Base-by-base conservation (phyloP, 2,888 invertebrate genomes). In the Hofmannophila pseudospretella region DNA sequence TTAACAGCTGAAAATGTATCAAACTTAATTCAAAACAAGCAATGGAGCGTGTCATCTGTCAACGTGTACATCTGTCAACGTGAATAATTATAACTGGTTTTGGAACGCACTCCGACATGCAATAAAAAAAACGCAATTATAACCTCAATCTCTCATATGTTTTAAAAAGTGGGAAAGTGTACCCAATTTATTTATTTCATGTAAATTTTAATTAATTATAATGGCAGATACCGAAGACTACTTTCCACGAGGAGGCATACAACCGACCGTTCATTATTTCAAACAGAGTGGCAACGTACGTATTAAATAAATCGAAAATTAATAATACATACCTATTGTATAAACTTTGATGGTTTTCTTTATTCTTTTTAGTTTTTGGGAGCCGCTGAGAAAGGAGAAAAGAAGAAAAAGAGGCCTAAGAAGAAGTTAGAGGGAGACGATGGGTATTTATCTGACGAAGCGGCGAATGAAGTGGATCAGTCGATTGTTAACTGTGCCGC, bases 201-300 rank as follows among this genome's bases (percentile, higher is more conserved):
- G n/a, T n/a, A 4, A 23, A 23, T 23, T n/a, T 12, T 32, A 30
- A 11, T 30, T 42, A 39, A 33, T 22, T 22, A 51, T 34, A 44
- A 81, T 81, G 77, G 76, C 49, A 32, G 80, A 80, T 23, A 72
- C 70, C 32, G 89, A 89, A 51, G 88, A 89, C 58, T 88, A 85
- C 58, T 89, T 89, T 65, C 89, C 89, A 8, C 81, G 89, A 39
- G 89, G 89, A 33, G 88, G 89, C 7, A 86, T 78, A 54, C 88
- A 88, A 50, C 82, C 87, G 1, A 67, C 74, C 22, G 61, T 71
- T 22, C 72, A 74, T 47, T 64, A 81, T 60, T 86, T 82, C 45
- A 79, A 81, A 51, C 75, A 80, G 49, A 76, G 76, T 53, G 71
- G 75, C 44, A 85, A 85, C 45, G 81, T 80, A 59, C 68, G 75